phyloP scores from a whole-genome alignment of 2,797 vertebrate species.

The Gambusia yucatana region DNA sequence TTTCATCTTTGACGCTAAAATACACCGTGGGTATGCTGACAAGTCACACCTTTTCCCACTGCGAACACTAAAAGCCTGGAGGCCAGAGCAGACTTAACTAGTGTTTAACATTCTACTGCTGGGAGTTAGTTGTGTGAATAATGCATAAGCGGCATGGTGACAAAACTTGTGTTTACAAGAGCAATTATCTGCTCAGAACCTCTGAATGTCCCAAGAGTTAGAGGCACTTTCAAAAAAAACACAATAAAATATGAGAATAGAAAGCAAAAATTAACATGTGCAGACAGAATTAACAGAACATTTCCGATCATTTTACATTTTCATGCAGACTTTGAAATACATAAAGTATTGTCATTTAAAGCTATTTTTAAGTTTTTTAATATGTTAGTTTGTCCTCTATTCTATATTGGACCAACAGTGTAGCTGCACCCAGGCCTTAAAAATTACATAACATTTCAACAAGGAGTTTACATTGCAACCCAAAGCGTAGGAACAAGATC shows the following conservation, averaged over 20 bases:
- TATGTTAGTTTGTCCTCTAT: not conserved
- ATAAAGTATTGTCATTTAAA: not conserved
- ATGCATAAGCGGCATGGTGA: slow-evolving; percentile 60
- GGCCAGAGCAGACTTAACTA: slow-evolving; percentile 53
- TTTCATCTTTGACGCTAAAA: slow-evolving; percentile 46
- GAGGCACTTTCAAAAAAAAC: slow-evolving; percentile 26
- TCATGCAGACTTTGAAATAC: not conserved
- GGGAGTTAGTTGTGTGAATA: slow-evolving; percentile 66
- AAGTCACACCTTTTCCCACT: slow-evolving; percentile 49
- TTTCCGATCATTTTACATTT: not conserved
- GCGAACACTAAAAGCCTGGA: slow-evolving; percentile 47
- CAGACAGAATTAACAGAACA: too few relatives aligned
- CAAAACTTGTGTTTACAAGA: slow-evolving; percentile 67
- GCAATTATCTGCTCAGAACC: slow-evolving; percentile 67
- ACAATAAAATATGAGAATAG: slow-evolving; percentile 16
- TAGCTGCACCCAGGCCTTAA: not conserved
- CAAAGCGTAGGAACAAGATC: not conserved
- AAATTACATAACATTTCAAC: not conserved
- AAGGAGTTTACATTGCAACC: not conserved
- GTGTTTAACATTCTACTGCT: slow-evolving; percentile 64
- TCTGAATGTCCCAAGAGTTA: slow-evolving; percentile 43
- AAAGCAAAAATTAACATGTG: not conserved
- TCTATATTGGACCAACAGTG: not conserved
- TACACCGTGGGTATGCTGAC: slow-evolving; percentile 21
- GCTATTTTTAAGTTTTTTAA: not conserved